A percentile compares a stretch with the other conserved stretches of the same genome.
Conservation (phyloP, 2,797 vertebrate species). For the Thripadectes ignobilis region DNA sequence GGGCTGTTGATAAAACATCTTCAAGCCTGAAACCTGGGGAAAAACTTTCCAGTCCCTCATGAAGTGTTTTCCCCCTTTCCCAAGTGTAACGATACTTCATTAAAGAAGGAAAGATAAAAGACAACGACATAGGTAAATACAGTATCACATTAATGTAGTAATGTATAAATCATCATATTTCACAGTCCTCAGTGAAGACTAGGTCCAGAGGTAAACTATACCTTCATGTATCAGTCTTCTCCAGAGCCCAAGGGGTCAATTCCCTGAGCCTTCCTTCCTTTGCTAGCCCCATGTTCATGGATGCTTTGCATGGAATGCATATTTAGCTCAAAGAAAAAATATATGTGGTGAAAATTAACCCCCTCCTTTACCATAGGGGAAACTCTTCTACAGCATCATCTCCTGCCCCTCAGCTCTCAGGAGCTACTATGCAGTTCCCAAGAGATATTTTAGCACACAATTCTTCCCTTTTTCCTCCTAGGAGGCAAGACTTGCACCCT, state of each 20-base stretch:
- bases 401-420: neutral
- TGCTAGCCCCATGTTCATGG: neutral
- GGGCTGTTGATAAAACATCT: neutral
- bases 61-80: neutral
- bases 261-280: neutral
- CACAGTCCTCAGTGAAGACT: neutral
- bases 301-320: neutral
- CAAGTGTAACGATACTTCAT: neutral
- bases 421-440: neutral
- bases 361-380: rapidly evolving
- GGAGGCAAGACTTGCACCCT: neutral
- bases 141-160: neutral
- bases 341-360: neutral
- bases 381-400: neutral
- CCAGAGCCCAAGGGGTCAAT: neutral
- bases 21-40: neutral
- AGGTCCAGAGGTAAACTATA: neutral
- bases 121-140: neutral
- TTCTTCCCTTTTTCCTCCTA: neutral
- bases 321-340: neutral
- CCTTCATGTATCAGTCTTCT: neutral
- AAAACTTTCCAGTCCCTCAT: neutral
- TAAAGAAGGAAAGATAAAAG: neutral
- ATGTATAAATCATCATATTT: neutral
- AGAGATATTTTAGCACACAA: neutral